Evolutionary conservation across 2,888 invertebrate genomes (phyloP), one percentile per base, ranked within the genome.

Genomic region (Pyrgus malvae): DNA sequence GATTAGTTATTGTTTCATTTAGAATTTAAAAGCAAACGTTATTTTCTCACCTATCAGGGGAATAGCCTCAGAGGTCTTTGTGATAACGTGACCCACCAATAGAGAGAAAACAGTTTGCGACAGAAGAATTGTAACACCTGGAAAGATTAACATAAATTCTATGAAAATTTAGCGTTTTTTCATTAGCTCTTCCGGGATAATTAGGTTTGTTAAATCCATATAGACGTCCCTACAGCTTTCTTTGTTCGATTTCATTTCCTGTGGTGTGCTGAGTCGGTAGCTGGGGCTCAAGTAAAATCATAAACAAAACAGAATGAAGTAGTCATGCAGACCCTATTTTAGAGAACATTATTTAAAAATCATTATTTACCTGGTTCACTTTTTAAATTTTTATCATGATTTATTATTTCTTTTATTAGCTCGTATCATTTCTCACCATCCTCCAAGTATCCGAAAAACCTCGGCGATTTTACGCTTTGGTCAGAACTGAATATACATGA

Each of bases 71-170:
- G 99, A 99, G 91, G 99, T 98, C 93, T 97, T 97, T 91, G 99
- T 99, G 93, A 99, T 97, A 91, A 98, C 97, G 93, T 99, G 98
- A 88, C 98, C 97, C 93, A 99, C 98, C 95, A 99, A 96, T 92
- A 98, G 95, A 91, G 98, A 96, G 94, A 99, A 99, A 92, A 99
- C 98, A 91, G 98, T 98, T 94, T 99, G 96, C 82, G 99, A 99
- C 92, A 99, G 96, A 91, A 98, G 96, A 92, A 98, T 98, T 92
- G 98, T 98, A 91, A 98, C 97, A 95, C 98, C 98, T 98, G 97
- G 89, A 96, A 96, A 95, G 93, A 92, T 84, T 74, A 87, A 88
- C 92, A 91, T 92, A 74, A 68, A 70, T 69, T 76, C 84, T 80
- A 80, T 85, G 72, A 80, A 77, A 80, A 83, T 46, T 58, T 45